Base-by-base conservation (phyloP, 1,140 invertebrate genomes). In the Drosophila elegans region DNA sequence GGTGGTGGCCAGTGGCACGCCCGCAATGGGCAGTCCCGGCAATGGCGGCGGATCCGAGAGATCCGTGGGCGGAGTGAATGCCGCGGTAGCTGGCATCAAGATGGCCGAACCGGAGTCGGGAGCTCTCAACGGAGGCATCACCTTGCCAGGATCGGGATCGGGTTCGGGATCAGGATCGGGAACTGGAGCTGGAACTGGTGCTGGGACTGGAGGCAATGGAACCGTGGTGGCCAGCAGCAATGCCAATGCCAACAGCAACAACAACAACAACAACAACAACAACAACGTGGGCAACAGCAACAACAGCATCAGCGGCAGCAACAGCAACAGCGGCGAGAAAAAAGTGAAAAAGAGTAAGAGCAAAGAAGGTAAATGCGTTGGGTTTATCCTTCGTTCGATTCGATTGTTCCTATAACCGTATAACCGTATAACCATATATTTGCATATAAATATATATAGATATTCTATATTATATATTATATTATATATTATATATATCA, bases 301-400 rank as follows among this genome's bases (percentile, higher is more conserved):
- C 61, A 81, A 53, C 63, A 69, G 56, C 13, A 34, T 29, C 36
- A 75, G 66, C 54, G 72, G 48, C 68, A 88, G 85, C 52, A 84
- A 74, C 57, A 90, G 78, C 62, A 83, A 83, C 49, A 91, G 83
- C 44, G 90, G 91, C 85, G 91, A 92, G 80, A 92, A 92, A 77
- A 91, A 92, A 91, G 90, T 81, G 74, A 91, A 91, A 85, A 89
- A 90, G 90, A 92, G 90, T 89, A 92, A 93, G 85, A 91, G 86
- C 73, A 89, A 89, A 91, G 85, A 91, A 92, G 88, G 89, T 92
- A 91, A 91, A 90, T 91, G 57, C 78, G 57, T 89, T 89, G 85
- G 89, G 86, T 92, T 92, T 91, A 91, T 77, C 90, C 79, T 89
- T 91, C 90, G 74, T 77, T 78, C 67, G 72, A 78, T 77, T 78